phyloP scores from a whole-genome alignment of 2,113 vertebrate species.

The Pedetes capensis region DNA sequence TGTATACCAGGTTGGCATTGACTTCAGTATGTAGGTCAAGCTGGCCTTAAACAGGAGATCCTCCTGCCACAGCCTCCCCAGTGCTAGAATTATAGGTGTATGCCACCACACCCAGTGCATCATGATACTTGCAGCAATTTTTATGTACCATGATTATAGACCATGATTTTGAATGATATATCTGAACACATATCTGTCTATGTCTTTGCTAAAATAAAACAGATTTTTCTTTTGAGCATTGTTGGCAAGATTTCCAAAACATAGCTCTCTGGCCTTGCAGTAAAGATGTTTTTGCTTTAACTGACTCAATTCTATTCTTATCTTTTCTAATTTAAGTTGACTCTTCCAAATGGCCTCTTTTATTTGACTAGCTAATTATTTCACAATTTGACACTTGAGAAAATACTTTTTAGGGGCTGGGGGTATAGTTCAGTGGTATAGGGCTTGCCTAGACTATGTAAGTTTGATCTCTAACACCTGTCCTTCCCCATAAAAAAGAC shows the following conservation, averaged over 20 bases:
- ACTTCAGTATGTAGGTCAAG: no score
- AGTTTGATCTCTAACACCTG: no score
- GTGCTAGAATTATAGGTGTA: not conserved
- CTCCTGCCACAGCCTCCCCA: not conserved
- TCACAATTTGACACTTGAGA: not conserved
- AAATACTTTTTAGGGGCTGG: not conserved
- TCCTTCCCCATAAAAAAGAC: no score
- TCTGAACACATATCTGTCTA: not conserved
- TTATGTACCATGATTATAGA: not conserved
- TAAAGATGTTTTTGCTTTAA: constrained; percentile 20
- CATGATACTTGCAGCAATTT: not conserved
- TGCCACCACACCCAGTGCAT: no score
- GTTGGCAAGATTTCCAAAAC: not conserved
- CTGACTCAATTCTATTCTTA: not conserved
- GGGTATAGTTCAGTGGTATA: not conserved
- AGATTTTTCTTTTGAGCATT: not conserved
- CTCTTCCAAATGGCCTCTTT: not conserved
- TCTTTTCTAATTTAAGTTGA: not conserved
- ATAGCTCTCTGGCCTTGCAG: not conserved
- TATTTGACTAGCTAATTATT: not conserved
- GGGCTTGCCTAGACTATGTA: no score
- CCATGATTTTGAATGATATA: not conserved
- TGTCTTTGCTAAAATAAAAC: constrained; percentile 20
- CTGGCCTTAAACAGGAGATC: no score
- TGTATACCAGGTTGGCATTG: no score